Base-by-base conservation (phyloP, 2,113 vertebrate species). In the Seriola quinqueradiata region DNA sequence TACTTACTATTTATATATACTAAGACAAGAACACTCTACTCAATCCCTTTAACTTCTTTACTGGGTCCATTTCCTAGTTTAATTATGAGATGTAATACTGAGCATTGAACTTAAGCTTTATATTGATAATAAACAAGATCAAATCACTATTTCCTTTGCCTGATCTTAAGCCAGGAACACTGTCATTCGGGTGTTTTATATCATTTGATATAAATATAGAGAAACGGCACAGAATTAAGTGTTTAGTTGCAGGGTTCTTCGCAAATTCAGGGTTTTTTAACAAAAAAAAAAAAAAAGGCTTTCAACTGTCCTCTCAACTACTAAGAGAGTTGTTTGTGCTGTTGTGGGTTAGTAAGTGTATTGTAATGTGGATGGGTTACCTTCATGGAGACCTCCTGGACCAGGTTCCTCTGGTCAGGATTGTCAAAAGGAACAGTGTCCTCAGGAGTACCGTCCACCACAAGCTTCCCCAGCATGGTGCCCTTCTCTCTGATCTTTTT, bases 401-500 rank as follows among this genome's bases (percentile, higher is more conserved):
- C 97, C 87, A 99, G 86, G 82, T 98, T 96, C 54, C 81, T 93
- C 69, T 91, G 72, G 85, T 97, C 96, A 0, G 97, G 97, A 61
- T 98, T 96, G 19, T 97, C 94, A 6, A 98, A 97, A 1, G 95
- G 90, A 21, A 98, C 7, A 7, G 60, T 79, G 2, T 77, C 73
- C 76, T 93, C 93, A 0, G 91, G 90, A 12, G 89, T 95, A 54
- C 96, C 97, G 0, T 97, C 95, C 0, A 96, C 92, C 61, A 99
- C 91, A 89, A 99, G 93, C 87, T 97, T 97, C 72, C 97, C 98
- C 93, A 99, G 82, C 85, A 99, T 95, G 19, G 97, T 97, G 14
- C 98, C 98, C 77, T 97, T 96, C 82, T 98, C 97, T 0, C 98
- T 86, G 88, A 99, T 97, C 94, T 96, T 97, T 94, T 99, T 98